Conservation (phyloP, 2,797 vertebrate genomes). For the Gadopsis bispinosus region DNA sequence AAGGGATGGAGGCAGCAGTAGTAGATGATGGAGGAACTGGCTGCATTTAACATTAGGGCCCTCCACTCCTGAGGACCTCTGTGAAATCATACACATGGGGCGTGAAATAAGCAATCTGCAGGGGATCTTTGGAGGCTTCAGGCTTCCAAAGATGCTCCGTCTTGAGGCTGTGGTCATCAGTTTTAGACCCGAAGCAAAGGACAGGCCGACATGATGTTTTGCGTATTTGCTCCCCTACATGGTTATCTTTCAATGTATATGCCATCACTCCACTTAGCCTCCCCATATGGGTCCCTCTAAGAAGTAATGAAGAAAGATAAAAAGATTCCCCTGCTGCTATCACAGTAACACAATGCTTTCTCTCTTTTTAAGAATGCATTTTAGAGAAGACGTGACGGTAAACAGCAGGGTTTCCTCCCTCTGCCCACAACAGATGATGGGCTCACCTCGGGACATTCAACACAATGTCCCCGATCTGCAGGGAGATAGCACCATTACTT, state of each 20-base stretch:
- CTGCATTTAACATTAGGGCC: slow-evolving; percentile 51
- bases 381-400: background rate
- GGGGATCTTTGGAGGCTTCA: slow-evolving; percentile 36
- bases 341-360: background rate
- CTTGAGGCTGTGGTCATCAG: slow-evolving; percentile 42
- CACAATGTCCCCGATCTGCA: slow-evolving; percentile 39
- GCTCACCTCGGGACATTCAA: slow-evolving; percentile 38
- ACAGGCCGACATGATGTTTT: slow-evolving; percentile 26
- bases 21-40: slow-evolving; percentile 32
- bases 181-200: slow-evolving; percentile 15
- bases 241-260: slow-evolving; percentile 7
- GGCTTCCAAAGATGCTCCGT: slow-evolving; percentile 32
- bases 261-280: slow-evolving; percentile 33
- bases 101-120: slow-evolving; percentile 69
- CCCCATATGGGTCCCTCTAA: slow-evolving; percentile 10
- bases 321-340: slow-evolving; percentile 1
- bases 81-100: slow-evolving; percentile 58
- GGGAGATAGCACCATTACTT: slow-evolving; percentile 53
- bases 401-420: slow-evolving; percentile 6
- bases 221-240: slow-evolving; percentile 15
- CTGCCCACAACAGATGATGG: slow-evolving; percentile 20
- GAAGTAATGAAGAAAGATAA: slow-evolving; percentile 37
- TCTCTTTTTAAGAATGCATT: slow-evolving; percentile 12
- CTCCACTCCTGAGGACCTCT: slow-evolving; percentile 33
- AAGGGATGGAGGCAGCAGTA: slow-evolving; percentile 27